These are phyloP conservation scores for Latrodectus hesperus DNA, from an alignment of 2,888 invertebrate species.

Conservation along the genomic window DNA sequence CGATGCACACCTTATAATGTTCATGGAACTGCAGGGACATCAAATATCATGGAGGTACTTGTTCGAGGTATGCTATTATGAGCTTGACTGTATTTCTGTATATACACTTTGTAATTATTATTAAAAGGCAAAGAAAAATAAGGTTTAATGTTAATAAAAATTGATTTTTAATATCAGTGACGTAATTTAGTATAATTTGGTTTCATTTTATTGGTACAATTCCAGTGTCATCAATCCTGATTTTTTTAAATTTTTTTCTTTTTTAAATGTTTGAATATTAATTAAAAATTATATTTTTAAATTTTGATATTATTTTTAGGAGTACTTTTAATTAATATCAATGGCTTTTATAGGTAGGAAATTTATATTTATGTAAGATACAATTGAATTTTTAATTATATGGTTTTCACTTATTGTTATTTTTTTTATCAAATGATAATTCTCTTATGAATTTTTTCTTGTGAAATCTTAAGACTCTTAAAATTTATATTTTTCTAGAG, in stretches of 20 bases:
- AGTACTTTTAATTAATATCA: too few relatives aligned
- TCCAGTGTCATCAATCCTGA: too few relatives aligned
- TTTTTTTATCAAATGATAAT: background rate
- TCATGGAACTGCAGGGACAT: conserved; percentile 79
- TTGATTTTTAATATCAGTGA: background rate
- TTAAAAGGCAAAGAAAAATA: too few relatives aligned
- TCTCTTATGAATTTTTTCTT: background rate
- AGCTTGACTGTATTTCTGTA: background rate
- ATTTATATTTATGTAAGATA: background rate
- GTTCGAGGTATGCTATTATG: conserved; percentile 75
- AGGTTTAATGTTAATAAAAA: background rate
- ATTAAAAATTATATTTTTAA: too few relatives aligned
- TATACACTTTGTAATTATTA: too few relatives aligned
- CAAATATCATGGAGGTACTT: conserved; percentile 83
- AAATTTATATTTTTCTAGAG: background rate
- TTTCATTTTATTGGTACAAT: too few relatives aligned
- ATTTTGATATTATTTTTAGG: too few relatives aligned
- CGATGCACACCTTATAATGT: conserved; percentile 89
- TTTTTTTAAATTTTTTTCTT: too few relatives aligned
- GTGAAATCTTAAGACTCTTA: background rate
- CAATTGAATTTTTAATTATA: background rate
- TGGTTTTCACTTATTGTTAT: background rate
- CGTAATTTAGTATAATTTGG: background rate
- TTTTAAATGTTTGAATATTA: too few relatives aligned
- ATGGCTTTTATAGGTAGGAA: too few relatives aligned